Evolutionary conservation across 2,888 invertebrate species (phyloP).

Genomic region (Drosophila fungiperda): DNA sequence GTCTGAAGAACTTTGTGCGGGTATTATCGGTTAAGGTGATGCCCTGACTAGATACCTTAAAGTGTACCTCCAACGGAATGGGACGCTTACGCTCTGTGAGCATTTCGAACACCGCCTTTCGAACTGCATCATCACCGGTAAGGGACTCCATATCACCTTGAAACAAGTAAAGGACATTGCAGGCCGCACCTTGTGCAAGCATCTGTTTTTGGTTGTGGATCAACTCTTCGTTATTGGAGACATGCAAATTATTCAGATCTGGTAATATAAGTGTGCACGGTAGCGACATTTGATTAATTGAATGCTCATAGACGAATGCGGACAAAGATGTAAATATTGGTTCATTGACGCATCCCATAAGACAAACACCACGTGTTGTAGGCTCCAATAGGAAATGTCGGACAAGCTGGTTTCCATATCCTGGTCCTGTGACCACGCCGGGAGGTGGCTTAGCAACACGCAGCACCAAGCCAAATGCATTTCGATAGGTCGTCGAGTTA

Average conservation of each 20-base stretch:
- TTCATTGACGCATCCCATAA: constrained; percentile 97
- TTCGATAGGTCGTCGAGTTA: constrained; percentile 90
- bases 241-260: constrained; percentile 62
- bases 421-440: constrained; percentile 85
- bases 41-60: constrained; percentile 98
- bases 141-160: constrained; percentile 96
- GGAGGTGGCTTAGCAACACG: constrained; percentile 95
- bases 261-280: constrained; percentile 96
- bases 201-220: constrained; percentile 82
- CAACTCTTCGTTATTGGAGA: constrained; percentile 53
- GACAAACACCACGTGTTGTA: constrained; percentile 96
- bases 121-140: constrained; percentile 93
- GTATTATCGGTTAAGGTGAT: constrained; percentile 98
- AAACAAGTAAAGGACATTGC: constrained; percentile 96
- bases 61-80: constrained; percentile 92
- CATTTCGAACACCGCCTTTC: constrained; percentile 90
- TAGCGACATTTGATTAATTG: constrained; percentile 97
- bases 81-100: constrained; percentile 88
- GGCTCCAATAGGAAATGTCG: constrained; percentile 99
- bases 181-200: constrained; percentile 91
- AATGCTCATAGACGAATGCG: constrained; percentile 98
- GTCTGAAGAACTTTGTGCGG: constrained; percentile 92
- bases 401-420: constrained; percentile 91
- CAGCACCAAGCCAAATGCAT: constrained; percentile 97
- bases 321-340: constrained; percentile 98